Evolutionary conservation across 2,113 vertebrate genomes (phyloP).

Genomic region (Rhinogobius similis): DNA sequence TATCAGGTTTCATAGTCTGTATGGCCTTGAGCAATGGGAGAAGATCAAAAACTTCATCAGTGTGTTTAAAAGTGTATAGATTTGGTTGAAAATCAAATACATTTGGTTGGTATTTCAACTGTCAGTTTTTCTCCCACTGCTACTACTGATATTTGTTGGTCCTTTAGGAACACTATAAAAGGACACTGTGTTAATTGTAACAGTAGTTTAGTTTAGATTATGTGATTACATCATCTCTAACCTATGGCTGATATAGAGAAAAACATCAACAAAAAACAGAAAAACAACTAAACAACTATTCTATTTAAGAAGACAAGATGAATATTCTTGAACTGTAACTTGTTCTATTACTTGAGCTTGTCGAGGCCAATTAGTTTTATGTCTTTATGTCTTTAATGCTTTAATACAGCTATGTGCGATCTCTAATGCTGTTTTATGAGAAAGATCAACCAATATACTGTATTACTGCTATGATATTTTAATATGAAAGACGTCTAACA

Average conservation of each 20-base stretch:
- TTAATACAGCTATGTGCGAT: too few relatives aligned
- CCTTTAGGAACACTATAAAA: neutral
- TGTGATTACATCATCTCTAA: too few relatives aligned
- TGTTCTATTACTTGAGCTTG: neutral
- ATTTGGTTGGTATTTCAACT: neutral
- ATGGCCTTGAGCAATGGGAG: neutral
- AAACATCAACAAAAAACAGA: too few relatives aligned
- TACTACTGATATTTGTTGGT: neutral
- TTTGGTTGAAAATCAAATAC: neutral
- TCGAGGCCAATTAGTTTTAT: too few relatives aligned
- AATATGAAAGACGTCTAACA: neutral
- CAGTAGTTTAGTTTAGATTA: too few relatives aligned
- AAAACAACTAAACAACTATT: too few relatives aligned
- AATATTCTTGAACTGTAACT: neutral
- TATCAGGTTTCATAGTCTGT: neutral
- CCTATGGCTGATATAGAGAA: too few relatives aligned
- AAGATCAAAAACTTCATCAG: neutral
- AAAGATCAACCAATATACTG: neutral
- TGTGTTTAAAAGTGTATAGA: too few relatives aligned
- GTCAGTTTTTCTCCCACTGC: neutral
- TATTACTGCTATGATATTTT: neutral
- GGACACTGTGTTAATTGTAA: too few relatives aligned
- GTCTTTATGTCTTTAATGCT: too few relatives aligned
- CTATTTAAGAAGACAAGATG: too few relatives aligned
- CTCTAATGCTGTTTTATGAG: neutral